Percentiles rank a stretch among this genome's conserved stretches.
These are phyloP conservation scores for Lineus longissimus DNA, from an alignment of 1,140 invertebrate genomes.

Conservation along the genomic window DNA sequence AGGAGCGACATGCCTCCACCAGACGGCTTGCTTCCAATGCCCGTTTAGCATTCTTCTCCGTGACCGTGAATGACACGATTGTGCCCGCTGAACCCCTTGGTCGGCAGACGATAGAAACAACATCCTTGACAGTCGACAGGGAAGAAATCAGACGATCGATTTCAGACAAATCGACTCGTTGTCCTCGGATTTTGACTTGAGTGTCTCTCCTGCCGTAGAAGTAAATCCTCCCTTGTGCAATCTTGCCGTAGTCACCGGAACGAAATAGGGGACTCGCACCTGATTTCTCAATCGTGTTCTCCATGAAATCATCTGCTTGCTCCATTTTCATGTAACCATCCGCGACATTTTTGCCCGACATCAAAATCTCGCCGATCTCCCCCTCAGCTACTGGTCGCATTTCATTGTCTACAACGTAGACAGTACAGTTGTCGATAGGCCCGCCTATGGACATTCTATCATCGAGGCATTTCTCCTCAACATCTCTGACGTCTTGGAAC, in stretches of 20 bases:
- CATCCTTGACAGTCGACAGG: no score
- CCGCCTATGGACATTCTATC: neutral
- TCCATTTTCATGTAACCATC: conserved; percentile 2
- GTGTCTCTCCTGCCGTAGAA: neutral
- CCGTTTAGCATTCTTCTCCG: no score
- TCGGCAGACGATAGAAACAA: no score
- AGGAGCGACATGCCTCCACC: no score
- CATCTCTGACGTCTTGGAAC: neutral
- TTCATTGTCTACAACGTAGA: neutral
- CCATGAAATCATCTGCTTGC: neutral
- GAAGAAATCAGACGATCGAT: neutral
- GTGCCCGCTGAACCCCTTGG: no score
- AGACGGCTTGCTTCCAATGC: no score
- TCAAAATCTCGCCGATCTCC: neutral
- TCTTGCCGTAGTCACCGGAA: neutral
- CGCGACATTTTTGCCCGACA: neutral
- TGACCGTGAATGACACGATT: no score
- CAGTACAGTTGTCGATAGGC: neutral
- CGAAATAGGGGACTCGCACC: neutral
- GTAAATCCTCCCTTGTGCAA: neutral
- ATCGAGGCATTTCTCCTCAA: neutral
- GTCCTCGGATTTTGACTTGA: neutral
- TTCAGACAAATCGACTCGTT: neutral
- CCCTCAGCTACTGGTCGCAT: neutral
- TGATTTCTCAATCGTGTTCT: neutral